Conservation (phyloP, 2,113 vertebrate species). For the Ranitomeya variabilis region DNA sequence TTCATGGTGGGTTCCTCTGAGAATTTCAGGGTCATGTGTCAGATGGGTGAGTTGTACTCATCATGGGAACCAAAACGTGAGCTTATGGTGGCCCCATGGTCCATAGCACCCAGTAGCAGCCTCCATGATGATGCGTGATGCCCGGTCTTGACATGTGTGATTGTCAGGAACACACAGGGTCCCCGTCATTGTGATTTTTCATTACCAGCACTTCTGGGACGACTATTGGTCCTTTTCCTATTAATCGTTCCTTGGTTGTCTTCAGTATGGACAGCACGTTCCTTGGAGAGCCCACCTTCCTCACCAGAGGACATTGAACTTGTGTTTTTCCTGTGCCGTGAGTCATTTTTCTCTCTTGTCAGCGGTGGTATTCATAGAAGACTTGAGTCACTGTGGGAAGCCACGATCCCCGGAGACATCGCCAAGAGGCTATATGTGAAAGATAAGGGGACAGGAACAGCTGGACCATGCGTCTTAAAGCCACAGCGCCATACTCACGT, state of each 20-base stretch:
- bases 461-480: not conserved
- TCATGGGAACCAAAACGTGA: too few species aligned
- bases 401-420: constrained; percentile 29
- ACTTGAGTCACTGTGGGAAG: constrained; percentile 58
- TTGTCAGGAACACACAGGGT: not conserved
- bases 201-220: not conserved
- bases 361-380: constrained; percentile 51
- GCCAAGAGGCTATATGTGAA: constrained; percentile 12
- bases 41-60: too few species aligned
- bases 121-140: too few species aligned
- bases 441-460: constrained; percentile 26
- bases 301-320: not conserved
- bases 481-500: not conserved
- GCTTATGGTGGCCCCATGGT: too few species aligned
- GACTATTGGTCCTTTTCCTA: not conserved
- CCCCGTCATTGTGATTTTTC: not conserved
- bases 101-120: too few species aligned
- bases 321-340: not conserved
- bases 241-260: not conserved
- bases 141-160: not conserved
- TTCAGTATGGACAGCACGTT: not conserved
- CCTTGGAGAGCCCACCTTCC: not conserved
- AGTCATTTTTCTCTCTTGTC: constrained; percentile 37
- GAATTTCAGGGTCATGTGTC: too few species aligned
- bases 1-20: too few species aligned